Evolutionary conservation across 2,113 vertebrate species (phyloP).

Genomic region (Fukomys damarensis): DNA sequence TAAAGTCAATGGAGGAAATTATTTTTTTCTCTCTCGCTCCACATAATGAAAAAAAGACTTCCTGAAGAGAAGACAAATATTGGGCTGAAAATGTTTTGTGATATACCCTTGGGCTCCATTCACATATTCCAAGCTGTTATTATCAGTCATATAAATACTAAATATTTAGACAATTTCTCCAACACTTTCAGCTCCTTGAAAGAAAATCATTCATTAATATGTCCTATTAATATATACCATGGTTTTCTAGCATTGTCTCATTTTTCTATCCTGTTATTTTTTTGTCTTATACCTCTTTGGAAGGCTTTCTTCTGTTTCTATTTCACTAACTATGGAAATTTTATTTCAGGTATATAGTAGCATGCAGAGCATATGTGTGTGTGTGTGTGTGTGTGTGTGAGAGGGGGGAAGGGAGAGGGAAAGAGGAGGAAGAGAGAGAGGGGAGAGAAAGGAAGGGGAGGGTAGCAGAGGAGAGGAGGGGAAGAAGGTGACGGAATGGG

Average conservation of each 20-base stretch:
- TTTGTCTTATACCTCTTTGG: not conserved
- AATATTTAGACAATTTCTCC: constrained; percentile 60
- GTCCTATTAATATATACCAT: not conserved
- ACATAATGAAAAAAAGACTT: not conserved
- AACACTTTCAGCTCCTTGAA: constrained; percentile 40
- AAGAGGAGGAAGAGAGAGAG: too few relatives aligned
- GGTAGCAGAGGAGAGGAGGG: rapidly evolving
- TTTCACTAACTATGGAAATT: not conserved
- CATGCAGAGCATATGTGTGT: not conserved
- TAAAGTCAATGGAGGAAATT: not conserved
- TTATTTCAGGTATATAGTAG: not conserved
- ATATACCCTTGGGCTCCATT: not conserved
- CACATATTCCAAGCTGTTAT: constrained; percentile 41
- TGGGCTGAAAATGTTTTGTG: constrained; percentile 11
- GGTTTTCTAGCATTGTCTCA: not conserved
- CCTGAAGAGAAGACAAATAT: not conserved
- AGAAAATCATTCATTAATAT: constrained; percentile 15
- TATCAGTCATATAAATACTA: constrained; percentile 18
- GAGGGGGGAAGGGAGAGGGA: too few relatives aligned
- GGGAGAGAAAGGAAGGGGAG: too few relatives aligned
- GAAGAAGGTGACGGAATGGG: not conserved
- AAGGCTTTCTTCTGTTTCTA: not conserved
- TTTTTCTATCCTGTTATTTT: not conserved
- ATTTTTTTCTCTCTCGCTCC: not conserved
- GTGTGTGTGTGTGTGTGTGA: not conserved